phyloP scores from a whole-genome alignment of 2,113 vertebrate genomes.

The Leuciscus idus region DNA sequence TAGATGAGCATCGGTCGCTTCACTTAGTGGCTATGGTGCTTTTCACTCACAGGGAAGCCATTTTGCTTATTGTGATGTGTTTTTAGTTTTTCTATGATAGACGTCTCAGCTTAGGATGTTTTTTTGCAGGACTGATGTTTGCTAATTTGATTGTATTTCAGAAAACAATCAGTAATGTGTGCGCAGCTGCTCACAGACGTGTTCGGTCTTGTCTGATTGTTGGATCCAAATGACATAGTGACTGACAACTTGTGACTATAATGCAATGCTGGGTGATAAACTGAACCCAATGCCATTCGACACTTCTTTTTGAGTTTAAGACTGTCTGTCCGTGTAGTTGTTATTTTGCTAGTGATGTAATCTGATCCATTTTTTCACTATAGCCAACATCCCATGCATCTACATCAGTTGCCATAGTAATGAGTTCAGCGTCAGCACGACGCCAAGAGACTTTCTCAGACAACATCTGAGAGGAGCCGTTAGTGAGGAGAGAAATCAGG shows the following conservation, averaged over 20 bases:
- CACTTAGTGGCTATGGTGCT: background rate
- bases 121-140: background rate
- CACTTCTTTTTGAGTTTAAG: background rate
- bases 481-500: background rate
- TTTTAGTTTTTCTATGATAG: background rate
- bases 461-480: background rate
- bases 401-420: conserved; percentile 22
- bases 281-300: background rate
- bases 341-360: background rate
- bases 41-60: background rate
- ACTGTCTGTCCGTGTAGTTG: background rate
- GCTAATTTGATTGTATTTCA: conserved; percentile 1
- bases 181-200: background rate
- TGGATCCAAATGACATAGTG: background rate
- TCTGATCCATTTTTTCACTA: background rate
- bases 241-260: background rate
- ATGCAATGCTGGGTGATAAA: background rate
- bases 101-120: background rate
- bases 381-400: background rate
- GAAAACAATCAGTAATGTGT: background rate
- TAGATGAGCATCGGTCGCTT: background rate
- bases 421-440: background rate
- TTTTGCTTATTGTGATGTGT: background rate
- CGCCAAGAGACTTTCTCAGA: conserved; percentile 2
- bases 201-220: background rate